These are phyloP conservation scores for Papilio glaucus DNA, from an alignment of 1,140 invertebrate genomes.

Conservation along the genomic window DNA sequence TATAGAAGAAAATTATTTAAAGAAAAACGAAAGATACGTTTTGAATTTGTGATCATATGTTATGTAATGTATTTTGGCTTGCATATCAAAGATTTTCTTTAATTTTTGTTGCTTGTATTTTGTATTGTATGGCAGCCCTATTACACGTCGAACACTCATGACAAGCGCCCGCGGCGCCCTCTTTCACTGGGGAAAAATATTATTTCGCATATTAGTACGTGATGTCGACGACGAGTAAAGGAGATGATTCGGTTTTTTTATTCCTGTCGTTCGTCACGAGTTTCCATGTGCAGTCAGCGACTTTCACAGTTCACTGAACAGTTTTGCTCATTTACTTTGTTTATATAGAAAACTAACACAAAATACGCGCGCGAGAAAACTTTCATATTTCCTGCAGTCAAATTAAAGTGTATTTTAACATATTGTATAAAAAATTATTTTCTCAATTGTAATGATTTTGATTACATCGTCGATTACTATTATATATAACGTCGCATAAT, in stretches of 20 bases:
- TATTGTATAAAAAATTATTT: too few relatives aligned
- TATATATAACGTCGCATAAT: too few relatives aligned
- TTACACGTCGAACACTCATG: conserved; percentile 46
- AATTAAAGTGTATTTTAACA: too few relatives aligned
- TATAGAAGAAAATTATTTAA: too few relatives aligned
- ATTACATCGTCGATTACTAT: too few relatives aligned
- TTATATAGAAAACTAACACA: background rate
- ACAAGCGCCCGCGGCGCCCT: conserved; percentile 53
- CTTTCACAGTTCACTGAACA: conserved; percentile 32
- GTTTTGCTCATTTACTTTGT: conserved; percentile 23
- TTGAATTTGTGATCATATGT: too few relatives aligned
- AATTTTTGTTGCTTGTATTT: background rate
- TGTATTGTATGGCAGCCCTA: conserved; percentile 32
- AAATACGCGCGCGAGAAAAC: background rate
- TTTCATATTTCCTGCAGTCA: background rate
- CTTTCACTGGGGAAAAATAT: conserved; percentile 58
- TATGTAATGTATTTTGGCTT: too few relatives aligned
- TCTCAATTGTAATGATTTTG: too few relatives aligned
- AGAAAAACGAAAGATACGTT: too few relatives aligned
- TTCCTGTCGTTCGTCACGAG: conserved; percentile 42
- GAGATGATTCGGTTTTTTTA: conserved; percentile 47
- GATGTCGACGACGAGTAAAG: conserved; percentile 51
- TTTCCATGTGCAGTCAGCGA: conserved; percentile 39
- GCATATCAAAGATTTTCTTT: too few relatives aligned
- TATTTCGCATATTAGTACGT: conserved; percentile 68